Base-by-base conservation (phyloP, 2,113 vertebrate genomes). In the Nothocercus nigrocapillus region DNA sequence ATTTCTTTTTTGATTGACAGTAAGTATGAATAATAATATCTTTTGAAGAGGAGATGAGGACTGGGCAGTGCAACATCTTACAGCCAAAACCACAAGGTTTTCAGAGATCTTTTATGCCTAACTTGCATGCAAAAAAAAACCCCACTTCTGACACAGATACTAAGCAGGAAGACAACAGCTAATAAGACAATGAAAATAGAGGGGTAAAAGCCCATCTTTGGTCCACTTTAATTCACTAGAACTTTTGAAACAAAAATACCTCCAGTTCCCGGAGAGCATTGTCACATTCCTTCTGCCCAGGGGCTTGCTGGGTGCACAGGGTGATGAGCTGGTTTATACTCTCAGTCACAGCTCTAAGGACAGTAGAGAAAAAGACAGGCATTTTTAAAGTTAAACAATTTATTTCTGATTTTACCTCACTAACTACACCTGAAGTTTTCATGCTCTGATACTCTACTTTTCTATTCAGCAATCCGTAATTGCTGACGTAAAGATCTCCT, bases 281-380 rank as follows among this genome's bases (percentile, higher is more conserved):
- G 95, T 99, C 99, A 96, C 99, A 99, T 96, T 99, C 99, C 96
- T 99, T 99, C 98, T 99, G 99, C 82, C 99, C 99, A 0, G 99
- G 99, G 53, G 99, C 99, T 96, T 99, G 99, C 89, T 99, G 99
- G n/a, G 99, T 99, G 72, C 99, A 99, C 96, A 99, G 96, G 0
- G 99, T 99, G 98, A 99, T 99, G 87, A 99, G 98, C 96, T 99
- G 99, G 96, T 99, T 99, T 97, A 99, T 99, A 92, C 99, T 99
- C 97, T 99, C 99, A 2, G 99, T 99, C 96, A 99, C 99, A n/a
- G 99, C 99, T 98, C 99, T 99, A 97, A 47, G 86, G 53, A 93
- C 9, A 93, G 5, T 3, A 27, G 44, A 86, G 24, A 45, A 85
- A 93, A 84, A 85, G 93, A 87, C 87, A 70, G 4, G 13, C 6